These are phyloP conservation scores for Neodiprion virginianus DNA, from an alignment of 1,140 invertebrate genomes.

Conservation along the genomic window DNA sequence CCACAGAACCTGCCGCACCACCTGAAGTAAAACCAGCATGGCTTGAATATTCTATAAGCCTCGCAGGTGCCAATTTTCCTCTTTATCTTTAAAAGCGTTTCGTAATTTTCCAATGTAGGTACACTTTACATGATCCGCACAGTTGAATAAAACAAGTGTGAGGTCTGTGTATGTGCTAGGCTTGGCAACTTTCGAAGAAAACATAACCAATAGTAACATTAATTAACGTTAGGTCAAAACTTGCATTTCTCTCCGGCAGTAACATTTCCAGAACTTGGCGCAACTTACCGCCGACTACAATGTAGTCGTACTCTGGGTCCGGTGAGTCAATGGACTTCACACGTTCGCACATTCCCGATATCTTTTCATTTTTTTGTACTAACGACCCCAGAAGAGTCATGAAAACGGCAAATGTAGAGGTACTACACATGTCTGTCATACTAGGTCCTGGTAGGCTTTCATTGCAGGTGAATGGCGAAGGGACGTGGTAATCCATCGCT, in stretches of 20 bases:
- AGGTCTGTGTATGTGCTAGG: no score
- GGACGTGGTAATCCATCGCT: no score
- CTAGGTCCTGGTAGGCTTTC: no score
- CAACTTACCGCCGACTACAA: background rate
- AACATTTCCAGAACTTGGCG: constrained; percentile 18
- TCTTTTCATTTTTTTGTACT: background rate
- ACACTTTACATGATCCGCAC: no score
- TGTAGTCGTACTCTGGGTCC: background rate
- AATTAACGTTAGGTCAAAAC: no score
- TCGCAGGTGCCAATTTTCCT: no score
- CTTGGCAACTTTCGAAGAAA: no score
- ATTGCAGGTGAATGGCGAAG: no score
- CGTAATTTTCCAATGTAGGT: background rate
- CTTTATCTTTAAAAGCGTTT: background rate
- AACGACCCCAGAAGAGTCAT: background rate
- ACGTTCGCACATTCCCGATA: background rate
- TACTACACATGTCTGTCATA: background rate
- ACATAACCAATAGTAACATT: no score
- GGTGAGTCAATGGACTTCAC: background rate
- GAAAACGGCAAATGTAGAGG: background rate
- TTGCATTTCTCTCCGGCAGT: constrained; percentile 12
- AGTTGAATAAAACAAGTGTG: no score
- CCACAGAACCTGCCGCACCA: constrained; percentile 71
- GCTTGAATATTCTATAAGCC: no score
- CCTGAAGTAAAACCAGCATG: constrained; percentile 24